phyloP scores from a whole-genome alignment of 2,797 vertebrate species.

The Smutsia gigantea region DNA sequence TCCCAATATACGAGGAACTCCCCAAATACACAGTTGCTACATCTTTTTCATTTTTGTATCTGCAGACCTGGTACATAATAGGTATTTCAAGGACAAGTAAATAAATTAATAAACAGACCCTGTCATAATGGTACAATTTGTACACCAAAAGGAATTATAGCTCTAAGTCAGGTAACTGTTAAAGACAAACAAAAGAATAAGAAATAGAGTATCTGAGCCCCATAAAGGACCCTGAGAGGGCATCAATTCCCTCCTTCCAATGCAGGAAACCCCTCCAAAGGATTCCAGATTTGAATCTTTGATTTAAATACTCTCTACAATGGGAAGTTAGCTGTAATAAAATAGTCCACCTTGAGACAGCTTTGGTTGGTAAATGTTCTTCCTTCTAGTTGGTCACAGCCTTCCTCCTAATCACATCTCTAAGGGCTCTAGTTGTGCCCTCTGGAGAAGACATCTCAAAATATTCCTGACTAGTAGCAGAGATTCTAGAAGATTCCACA shows the following conservation, averaged over 20 bases:
- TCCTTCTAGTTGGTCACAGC: not conserved
- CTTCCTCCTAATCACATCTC: not conserved
- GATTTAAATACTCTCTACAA: not conserved
- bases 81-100: conserved; percentile 23
- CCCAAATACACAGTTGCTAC: not conserved
- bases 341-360: not conserved
- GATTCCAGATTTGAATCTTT: not conserved
- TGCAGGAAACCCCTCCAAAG: not conserved
- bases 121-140: not conserved
- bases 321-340: not conserved
- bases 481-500: not conserved
- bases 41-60: not conserved
- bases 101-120: not conserved
- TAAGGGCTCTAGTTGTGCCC: not conserved
- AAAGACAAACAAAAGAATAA: not conserved
- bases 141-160: not conserved
- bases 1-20: not conserved
- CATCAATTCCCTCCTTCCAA: not conserved
- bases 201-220: not conserved
- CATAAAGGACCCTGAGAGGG: not conserved
- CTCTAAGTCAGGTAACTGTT: not conserved
- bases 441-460: not conserved
- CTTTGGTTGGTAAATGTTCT: not conserved
- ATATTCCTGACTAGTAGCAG: not conserved
- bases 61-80: not conserved